Percentiles rank a stretch among this genome's conserved stretches.
phyloP scores from a whole-genome alignment of 2,888 invertebrate species.

The Drosophila greeni region DNA sequence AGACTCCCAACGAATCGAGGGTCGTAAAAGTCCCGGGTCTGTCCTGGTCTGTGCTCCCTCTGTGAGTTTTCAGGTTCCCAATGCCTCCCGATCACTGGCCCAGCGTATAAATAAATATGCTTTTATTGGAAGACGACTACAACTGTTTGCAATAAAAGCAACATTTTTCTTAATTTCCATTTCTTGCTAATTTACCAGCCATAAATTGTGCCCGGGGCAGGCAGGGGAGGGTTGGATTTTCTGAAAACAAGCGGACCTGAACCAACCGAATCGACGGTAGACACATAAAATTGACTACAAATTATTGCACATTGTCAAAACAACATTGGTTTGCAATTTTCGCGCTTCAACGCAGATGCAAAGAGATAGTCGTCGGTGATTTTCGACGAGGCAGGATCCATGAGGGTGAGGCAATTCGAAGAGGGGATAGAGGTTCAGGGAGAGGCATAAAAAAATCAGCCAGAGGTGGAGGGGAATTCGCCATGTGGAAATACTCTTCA shows the following conservation, averaged over 20 bases:
- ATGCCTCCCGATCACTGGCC: conserved; percentile 14
- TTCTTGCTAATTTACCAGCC: conserved; percentile 73
- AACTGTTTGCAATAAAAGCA: conserved; percentile 74
- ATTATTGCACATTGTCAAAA: conserved; percentile 78
- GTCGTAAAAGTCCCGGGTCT: conserved; percentile 60
- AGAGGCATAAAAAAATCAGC: conserved; percentile 25
- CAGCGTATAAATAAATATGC: conserved; percentile 67
- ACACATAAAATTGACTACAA: conserved; percentile 73
- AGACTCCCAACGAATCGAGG: conserved; percentile 67
- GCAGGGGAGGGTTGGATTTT: not conserved
- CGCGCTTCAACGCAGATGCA: conserved; percentile 74
- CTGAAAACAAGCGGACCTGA: conserved; percentile 64
- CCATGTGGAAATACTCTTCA: conserved; percentile 42
- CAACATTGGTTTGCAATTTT: conserved; percentile 78
- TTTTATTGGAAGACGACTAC: conserved; percentile 73
- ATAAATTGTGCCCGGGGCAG: conserved; percentile 61
- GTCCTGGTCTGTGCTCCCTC: not conserved
- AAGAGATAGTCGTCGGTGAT: conserved; percentile 44
- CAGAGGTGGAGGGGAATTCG: conserved; percentile 21
- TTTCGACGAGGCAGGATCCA: not conserved
- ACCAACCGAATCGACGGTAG: conserved; percentile 63
- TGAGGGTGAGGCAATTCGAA: not conserved
- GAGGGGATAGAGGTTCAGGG: conserved; percentile 1
- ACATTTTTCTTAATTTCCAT: conserved; percentile 74
- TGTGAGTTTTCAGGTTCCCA: not conserved